Evolutionary conservation across 2,888 invertebrate species (phyloP), one percentile per base, ranked within the genome.

Genomic region (Sarcophaga subvicina): DNA sequence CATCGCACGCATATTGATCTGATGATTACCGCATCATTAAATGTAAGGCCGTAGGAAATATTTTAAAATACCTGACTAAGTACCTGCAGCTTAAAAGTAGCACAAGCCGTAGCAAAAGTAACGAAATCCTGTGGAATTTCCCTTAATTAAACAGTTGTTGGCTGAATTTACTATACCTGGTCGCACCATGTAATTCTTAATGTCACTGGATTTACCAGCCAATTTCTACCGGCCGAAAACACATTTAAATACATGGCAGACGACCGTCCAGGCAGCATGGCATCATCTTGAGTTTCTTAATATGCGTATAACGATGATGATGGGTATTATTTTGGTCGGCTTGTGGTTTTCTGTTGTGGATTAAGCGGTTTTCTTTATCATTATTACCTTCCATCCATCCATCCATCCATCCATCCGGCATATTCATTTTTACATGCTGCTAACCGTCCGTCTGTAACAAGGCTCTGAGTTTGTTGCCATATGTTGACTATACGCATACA

Each of bases 281-380:
- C 47, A 54, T 66, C 78, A 71, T 81, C 54, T 76, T 79, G 75
- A 60, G 45, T 63, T 69, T 54, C 37, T 76, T 79, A 84, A 87
- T 84, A 82, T 72, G 79, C 84, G 79, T 77, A 67, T 84, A 84
- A 82, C 87, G 87, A 84, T 82, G 84, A 84, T 81, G 83, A 81
- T 37, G 70, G 69, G 25, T 59, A 77, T 87, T 81, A 81, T 78
- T 37, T 37, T 86, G 78, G 73, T 79, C 75, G 75, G 70, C 27
- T 83, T 84, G 81, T 67, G 86, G 86, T 84, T 87, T 87, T 54
- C 54, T 12, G 54, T 72, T 12, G 63, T 72, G 81, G 78, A 84
- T 87, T 87, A 82, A 80, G 70, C 67, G 72, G 72, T 83, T 81
- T 77, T 71, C 62, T 80, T 77, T 49, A 25, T 66, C 60, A 20